Evolutionary conservation across 1,140 invertebrate species (phyloP).

Genomic region (Pogonomyrmex californicus): DNA sequence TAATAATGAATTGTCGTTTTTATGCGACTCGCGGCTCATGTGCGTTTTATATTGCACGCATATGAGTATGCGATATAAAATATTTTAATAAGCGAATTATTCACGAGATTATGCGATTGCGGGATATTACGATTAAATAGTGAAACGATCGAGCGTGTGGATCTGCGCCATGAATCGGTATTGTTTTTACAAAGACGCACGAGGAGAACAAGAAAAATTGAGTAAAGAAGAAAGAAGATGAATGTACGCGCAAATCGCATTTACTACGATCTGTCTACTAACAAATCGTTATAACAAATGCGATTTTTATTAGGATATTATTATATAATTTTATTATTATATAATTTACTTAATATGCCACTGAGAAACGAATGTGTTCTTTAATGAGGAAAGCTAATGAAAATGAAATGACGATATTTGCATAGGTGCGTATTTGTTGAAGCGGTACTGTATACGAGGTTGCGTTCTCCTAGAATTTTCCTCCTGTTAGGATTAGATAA

Average conservation of each 20-base stretch:
- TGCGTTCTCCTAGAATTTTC: constrained; percentile 46
- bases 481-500: background rate
- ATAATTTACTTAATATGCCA: constrained; percentile 47
- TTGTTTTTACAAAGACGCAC: constrained; percentile 24
- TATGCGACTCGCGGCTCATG: constrained; percentile 71
- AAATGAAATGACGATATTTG: constrained; percentile 68
- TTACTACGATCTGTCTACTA: constrained; percentile 65
- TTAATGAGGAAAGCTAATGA: constrained; percentile 63
- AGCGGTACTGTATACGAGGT: constrained; percentile 47
- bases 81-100: constrained; percentile 37
- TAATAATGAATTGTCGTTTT: constrained; percentile 61
- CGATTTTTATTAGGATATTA: constrained; percentile 39
- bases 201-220: constrained; percentile 33
- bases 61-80: constrained; percentile 21
- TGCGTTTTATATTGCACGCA: constrained; percentile 9
- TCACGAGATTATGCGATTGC: background rate
- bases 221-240: constrained; percentile 7
- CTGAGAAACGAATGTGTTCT: constrained; percentile 68
- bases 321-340: constrained; percentile 64
- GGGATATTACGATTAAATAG: background rate
- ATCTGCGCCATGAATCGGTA: constrained; percentile 37
- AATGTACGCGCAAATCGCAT: constrained; percentile 46
- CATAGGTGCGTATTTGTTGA: constrained; percentile 66
- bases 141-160: background rate
- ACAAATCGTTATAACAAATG: constrained; percentile 11